Conservation (phyloP, 2,113 vertebrate species). For the Chaetura pelagica region DNA sequence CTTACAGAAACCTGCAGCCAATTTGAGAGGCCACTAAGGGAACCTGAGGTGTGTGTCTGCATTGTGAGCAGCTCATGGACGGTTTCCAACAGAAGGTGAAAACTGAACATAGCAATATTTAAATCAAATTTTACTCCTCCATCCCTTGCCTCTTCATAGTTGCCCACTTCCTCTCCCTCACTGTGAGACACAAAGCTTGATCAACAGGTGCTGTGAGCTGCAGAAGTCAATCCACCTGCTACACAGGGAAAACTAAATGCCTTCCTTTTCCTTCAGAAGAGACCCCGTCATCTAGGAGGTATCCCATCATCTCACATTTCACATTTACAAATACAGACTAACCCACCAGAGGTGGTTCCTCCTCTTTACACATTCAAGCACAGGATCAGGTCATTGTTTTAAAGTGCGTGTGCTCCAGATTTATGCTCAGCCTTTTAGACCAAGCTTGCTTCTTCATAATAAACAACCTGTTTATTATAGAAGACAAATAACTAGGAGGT, state of each 20-base stretch:
- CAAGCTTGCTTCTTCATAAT: not conserved
- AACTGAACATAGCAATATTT: not conserved
- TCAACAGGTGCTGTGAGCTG: not conserved
- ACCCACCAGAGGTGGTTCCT: not conserved
- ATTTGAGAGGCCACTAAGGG: not conserved
- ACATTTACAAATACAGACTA: not conserved
- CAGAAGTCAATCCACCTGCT: not conserved
- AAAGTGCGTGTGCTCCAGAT: not conserved
- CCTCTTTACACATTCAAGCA: not conserved
- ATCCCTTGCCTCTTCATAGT: not conserved
- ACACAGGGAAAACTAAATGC: not conserved
- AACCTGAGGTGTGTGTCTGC: accelerated
- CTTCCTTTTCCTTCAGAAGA: not conserved
- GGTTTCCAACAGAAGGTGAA: not conserved
- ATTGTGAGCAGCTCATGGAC: not conserved
- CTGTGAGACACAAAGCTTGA: not conserved
- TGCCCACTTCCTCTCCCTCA: not conserved
- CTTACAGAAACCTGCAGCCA: not conserved
- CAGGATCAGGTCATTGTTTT: not conserved
- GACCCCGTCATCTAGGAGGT: not conserved
- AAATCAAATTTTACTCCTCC: not conserved
- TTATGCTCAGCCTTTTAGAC: not conserved
- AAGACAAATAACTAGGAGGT: not conserved
- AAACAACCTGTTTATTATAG: not conserved
- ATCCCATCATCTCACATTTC: not conserved